A percentile compares a stretch with the other conserved stretches of the same genome.
Conservation (phyloP, 2,113 vertebrate genomes). For the Datnioides undecimradiatus region DNA sequence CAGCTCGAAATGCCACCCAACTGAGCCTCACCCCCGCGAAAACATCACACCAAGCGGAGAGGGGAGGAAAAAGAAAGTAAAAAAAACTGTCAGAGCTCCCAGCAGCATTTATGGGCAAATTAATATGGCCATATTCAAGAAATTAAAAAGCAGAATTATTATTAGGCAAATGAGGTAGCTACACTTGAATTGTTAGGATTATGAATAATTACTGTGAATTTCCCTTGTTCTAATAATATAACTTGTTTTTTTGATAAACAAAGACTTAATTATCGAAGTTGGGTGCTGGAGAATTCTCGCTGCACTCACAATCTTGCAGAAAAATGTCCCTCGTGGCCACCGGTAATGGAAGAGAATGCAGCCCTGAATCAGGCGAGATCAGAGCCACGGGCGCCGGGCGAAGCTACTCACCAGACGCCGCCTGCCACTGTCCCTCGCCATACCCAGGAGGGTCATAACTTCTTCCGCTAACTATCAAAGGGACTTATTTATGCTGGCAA, state of each 20-base stretch:
- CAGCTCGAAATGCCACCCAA: conserved; percentile 98
- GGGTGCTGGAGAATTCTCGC: conserved; percentile 99
- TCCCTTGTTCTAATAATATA: conserved; percentile 99
- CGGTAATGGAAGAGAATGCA: conserved; percentile 99
- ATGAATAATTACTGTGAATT: conserved; percentile 99
- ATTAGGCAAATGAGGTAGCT: conserved; percentile 99
- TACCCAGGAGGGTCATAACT: conserved; percentile 98
- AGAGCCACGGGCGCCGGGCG: conserved; percentile 95
- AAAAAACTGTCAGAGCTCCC: conserved; percentile 94
- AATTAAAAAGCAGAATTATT: conserved; percentile 99
- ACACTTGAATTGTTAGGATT: conserved; percentile 99
- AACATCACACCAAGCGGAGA: conserved; percentile 87
- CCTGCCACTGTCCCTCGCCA: conserved; percentile 94
- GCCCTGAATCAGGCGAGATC: conserved; percentile 99
- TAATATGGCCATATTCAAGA: conserved; percentile 99
- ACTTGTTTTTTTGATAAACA: conserved; percentile 99
- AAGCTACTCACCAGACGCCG: conserved; percentile 91
- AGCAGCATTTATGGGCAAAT: conserved; percentile 98
- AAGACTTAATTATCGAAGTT: conserved; percentile 99
- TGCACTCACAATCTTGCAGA: conserved; percentile 99
- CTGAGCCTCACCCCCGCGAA: conserved; percentile 94
- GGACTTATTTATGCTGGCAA: conserved; percentile 99
- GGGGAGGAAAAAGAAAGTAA: conserved; percentile 77
- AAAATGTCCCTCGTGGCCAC: conserved; percentile 98
- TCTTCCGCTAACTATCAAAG: conserved; percentile 99